A percentile compares a stretch with the other conserved stretches of the same genome.
phyloP scores from a whole-genome alignment of 2,113 vertebrate species.

The Pogonocichla stellata region DNA sequence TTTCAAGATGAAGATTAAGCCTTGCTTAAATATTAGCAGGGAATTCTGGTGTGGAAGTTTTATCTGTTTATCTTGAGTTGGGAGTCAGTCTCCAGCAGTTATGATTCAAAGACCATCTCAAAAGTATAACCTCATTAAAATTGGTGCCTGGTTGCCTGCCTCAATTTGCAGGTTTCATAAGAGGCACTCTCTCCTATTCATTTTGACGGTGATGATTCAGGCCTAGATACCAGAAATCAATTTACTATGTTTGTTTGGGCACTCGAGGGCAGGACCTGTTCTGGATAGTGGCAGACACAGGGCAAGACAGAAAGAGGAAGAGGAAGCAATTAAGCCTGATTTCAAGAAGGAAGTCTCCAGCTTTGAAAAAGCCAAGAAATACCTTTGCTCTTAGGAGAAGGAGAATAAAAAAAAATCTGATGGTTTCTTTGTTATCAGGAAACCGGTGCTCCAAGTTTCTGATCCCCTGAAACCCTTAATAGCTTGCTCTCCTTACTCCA shows the following conservation, averaged over 20 bases:
- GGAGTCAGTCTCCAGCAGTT: background rate
- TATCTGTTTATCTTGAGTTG: background rate
- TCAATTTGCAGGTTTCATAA: background rate
- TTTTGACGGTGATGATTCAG: rapidly evolving
- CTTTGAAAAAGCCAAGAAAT: background rate
- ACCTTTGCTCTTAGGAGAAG: background rate
- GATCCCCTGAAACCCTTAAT: background rate
- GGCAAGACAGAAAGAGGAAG: background rate
- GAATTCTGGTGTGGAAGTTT: background rate
- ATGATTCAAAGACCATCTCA: background rate
- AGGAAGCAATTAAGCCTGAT: background rate
- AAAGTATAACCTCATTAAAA: slow-evolving; percentile 8
- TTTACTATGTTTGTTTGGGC: background rate
- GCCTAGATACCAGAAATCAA: background rate
- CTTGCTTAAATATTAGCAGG: slow-evolving; percentile 10
- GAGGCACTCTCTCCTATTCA: background rate
- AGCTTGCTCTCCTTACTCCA: rapidly evolving
- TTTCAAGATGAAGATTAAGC: background rate
- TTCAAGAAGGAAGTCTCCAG: slow-evolving; percentile 7
- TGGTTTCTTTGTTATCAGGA: background rate
- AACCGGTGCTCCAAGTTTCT: background rate
- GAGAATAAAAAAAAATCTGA: background rate
- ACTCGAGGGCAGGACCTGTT: background rate
- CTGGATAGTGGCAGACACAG: rapidly evolving
- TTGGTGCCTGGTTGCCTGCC: rapidly evolving